Base-by-base conservation (phyloP, 2,113 vertebrate species). In the Azemiops feae region DNA sequence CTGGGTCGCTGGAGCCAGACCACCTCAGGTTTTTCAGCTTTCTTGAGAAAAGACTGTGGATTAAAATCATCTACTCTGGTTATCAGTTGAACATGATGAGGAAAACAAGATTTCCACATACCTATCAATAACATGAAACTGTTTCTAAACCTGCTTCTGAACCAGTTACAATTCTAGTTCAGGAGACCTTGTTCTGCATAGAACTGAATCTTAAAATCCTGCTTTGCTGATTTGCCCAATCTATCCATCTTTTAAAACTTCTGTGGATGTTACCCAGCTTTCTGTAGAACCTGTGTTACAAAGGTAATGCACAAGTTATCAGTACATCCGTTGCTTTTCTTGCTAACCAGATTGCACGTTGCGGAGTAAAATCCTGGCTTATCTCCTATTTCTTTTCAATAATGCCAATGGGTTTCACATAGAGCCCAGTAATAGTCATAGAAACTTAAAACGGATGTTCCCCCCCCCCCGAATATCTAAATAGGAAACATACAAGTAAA, bases 1-100 rank as follows among this genome's bases (percentile, higher is more conserved):
- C 2, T 50, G 20, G 55, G 23, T 27, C 12, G 34, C n/a, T 23
- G 22, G 10, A 69, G 47, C 12, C 47, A 53, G 64, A 22, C 45
- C 39, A 39, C 20, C n/a, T 11, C 39, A 16, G 6, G 7, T 74
- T 57, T 45, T 85, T 57, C 9, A 25, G 53, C 27, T 89, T n/a
- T 30, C 10, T 18, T 9, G 52, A 34, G 8, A 6, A 4, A 16
- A 30, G 16, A 39, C 10, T 23, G 10, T 64, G 30, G 10, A n/a
- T 18, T 55, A 57, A 89, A 47, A 47, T 5, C 1, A 1, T 22
- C 47, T 23, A 23, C n/a, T 9, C 92, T 3, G 9, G 7, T 45
- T 55, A 45, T 2, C 3, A 45, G 39, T 64, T 0, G 0, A 12
- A 54, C 20, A 8, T 0, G 10, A 1, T 3, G 14, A 22, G 58